Conservation (phyloP, 2,888 invertebrate species). For the Bruchidius siliquastri region DNA sequence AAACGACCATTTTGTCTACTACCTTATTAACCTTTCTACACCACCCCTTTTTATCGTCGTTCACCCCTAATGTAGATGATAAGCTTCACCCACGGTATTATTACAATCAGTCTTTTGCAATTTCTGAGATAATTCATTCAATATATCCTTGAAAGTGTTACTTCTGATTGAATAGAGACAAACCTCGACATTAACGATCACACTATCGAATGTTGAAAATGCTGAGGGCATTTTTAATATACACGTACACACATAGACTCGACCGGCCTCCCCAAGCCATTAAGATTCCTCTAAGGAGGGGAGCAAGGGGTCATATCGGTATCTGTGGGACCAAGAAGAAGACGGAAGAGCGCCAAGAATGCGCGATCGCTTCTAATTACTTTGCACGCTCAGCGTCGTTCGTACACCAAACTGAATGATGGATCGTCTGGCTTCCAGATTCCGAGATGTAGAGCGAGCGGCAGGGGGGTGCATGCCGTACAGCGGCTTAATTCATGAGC, state of each 20-base stretch:
- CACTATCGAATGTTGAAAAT: background rate
- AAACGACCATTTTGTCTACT: no score
- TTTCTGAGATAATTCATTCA: no score
- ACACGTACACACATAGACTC: background rate
- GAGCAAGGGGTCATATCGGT: background rate
- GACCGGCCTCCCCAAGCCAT: background rate
- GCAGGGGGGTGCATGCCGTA: no score
- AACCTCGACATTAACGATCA: no score
- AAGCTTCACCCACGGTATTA: no score
- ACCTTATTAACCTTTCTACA: no score
- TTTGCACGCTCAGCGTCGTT: background rate
- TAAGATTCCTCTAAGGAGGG: background rate
- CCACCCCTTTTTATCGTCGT: no score
- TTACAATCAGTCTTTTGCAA: no score
- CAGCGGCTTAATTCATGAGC: background rate
- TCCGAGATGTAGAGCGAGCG: background rate
- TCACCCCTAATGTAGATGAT: no score
- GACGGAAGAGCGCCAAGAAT: background rate
- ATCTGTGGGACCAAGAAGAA: background rate
- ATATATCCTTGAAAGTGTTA: no score
- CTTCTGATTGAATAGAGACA: no score
- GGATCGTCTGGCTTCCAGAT: background rate
- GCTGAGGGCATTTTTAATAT: background rate
- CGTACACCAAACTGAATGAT: background rate
- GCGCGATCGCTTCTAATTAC: background rate